These are phyloP conservation scores for Seira ritae DNA, from an alignment of 2,888 invertebrate species.

Conservation along the genomic window DNA sequence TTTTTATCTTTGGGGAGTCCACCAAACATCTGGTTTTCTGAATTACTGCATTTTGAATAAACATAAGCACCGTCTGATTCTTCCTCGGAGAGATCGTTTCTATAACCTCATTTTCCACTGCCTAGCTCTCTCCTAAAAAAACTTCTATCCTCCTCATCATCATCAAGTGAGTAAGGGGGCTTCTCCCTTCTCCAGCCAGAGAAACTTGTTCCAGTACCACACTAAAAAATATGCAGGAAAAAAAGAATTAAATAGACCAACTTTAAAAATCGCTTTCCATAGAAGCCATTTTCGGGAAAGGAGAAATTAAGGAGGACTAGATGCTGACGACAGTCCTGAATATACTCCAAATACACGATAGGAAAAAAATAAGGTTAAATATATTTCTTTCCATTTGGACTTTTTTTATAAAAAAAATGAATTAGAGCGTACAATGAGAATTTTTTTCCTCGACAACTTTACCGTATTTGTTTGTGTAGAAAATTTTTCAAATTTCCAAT, in stretches of 20 bases:
- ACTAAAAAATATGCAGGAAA: not conserved
- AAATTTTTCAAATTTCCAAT: slow-evolving; percentile 63
- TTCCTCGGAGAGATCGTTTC: slow-evolving; percentile 55
- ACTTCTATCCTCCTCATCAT: slow-evolving; percentile 40
- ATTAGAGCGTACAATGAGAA: slow-evolving; percentile 44
- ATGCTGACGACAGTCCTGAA: too few relatives aligned
- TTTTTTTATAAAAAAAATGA: too few relatives aligned
- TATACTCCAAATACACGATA: not conserved
- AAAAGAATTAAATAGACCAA: not conserved
- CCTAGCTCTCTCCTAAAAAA: slow-evolving; percentile 48
- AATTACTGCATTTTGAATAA: slow-evolving; percentile 54
- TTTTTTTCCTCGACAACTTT: slow-evolving; percentile 30
- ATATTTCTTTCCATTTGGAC: slow-evolving; percentile 54
- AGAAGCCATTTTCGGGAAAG: not conserved
- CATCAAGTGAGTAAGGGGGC: not conserved
- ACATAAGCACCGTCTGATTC: slow-evolving; percentile 56
- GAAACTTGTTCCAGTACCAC: not conserved
- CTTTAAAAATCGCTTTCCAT: not conserved
- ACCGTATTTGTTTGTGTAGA: not conserved
- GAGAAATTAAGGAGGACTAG: not conserved
- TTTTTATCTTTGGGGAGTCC: not conserved
- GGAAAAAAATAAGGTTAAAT: slow-evolving; percentile 46
- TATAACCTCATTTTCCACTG: slow-evolving; percentile 54
- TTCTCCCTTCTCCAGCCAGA: not conserved
- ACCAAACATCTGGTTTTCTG: slow-evolving; percentile 49